Evolutionary conservation across 2,888 invertebrate species (phyloP).

Genomic region (Drymonia ruficornis): DNA sequence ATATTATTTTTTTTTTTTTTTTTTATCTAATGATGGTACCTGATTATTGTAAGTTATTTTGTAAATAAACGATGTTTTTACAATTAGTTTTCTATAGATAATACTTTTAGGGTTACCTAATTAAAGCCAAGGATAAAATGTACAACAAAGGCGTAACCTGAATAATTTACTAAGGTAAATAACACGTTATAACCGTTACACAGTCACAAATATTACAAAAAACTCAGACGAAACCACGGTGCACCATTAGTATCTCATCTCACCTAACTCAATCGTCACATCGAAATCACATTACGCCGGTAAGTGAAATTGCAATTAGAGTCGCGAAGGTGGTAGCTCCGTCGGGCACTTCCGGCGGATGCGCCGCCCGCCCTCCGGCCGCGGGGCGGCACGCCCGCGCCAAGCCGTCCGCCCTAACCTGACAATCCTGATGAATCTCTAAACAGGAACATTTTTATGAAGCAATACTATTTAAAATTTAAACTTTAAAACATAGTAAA

Average conservation of each 20-base stretch:
- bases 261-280: slow-evolving; percentile 28
- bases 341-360: slow-evolving; percentile 65
- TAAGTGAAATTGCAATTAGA: slow-evolving; percentile 59
- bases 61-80: too few species aligned
- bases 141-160: too few species aligned
- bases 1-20: too few species aligned
- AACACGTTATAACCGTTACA: too few species aligned
- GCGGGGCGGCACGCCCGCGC: slow-evolving; percentile 52
- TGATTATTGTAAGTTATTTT: too few species aligned
- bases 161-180: too few species aligned
- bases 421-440: slow-evolving; percentile 6
- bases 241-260: slow-evolving; percentile 1
- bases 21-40: too few species aligned
- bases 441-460: slow-evolving; percentile 8
- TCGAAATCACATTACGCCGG: slow-evolving; percentile 50
- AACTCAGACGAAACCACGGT: background rate
- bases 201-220: background rate
- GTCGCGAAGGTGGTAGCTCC: slow-evolving; percentile 41
- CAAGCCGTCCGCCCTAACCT: slow-evolving; percentile 35
- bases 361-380: slow-evolving; percentile 60
- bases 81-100: too few species aligned
- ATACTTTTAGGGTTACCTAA: too few species aligned
- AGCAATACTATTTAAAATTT: too few species aligned
- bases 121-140: too few species aligned
- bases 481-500: too few species aligned